These are phyloP conservation scores for Platyrinchus mystaceus DNA, from an alignment of 2,797 vertebrate genomes.

Conservation along the genomic window DNA sequence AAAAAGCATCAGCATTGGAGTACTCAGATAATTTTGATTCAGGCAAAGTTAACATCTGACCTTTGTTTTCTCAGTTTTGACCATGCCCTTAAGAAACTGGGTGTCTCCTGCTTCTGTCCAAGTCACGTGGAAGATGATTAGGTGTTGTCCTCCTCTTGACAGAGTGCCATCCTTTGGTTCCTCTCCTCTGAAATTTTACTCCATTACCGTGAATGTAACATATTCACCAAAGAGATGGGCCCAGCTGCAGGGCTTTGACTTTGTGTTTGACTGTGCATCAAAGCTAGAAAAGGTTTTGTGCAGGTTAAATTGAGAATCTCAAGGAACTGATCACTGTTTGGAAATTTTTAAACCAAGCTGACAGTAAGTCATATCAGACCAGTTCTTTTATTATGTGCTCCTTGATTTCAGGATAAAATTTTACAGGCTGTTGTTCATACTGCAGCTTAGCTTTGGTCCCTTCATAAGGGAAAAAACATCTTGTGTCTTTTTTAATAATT, in stretches of 20 bases:
- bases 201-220: not conserved
- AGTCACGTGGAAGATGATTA: not conserved
- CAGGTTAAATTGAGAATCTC: not conserved
- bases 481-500: not conserved
- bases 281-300: not conserved
- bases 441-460: not conserved
- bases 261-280: not conserved
- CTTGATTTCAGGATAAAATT: not conserved
- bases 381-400: not conserved
- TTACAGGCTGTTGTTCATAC: not conserved
- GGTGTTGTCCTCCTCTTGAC: not conserved
- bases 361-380: not conserved
- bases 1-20: fast-evolving
- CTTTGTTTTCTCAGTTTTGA: not conserved
- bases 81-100: not conserved
- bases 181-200: not conserved
- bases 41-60: not conserved
- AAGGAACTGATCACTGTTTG: not conserved
- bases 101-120: not conserved
- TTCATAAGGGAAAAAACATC: not conserved
- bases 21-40: not conserved
- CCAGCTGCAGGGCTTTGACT: not conserved
- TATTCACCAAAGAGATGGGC: not conserved
- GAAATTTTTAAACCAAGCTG: not conserved
- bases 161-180: not conserved